Conservation (phyloP, 1,140 invertebrate genomes). For the Drosophila rhopaloa region DNA sequence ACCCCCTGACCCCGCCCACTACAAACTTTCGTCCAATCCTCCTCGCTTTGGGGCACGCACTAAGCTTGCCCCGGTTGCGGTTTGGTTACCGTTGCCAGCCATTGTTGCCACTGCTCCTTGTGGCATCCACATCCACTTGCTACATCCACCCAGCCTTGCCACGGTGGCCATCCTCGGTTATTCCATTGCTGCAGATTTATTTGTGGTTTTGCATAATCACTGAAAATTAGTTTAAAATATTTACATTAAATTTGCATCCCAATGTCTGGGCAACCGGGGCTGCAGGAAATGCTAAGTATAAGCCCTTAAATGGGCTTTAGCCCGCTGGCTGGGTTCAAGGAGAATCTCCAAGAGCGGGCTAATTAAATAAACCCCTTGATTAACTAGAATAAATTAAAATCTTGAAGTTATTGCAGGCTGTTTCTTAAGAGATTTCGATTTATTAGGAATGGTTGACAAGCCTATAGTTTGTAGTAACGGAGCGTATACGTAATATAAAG, state of each 20-base stretch:
- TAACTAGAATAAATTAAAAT: slow-evolving; percentile 21
- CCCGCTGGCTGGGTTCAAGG: slow-evolving; percentile 5
- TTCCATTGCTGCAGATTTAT: slow-evolving; percentile 79
- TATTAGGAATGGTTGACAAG: neutral
- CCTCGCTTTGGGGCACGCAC: slow-evolving; percentile 49
- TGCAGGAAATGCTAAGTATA: slow-evolving; percentile 33
- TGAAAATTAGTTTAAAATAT: slow-evolving; percentile 81
- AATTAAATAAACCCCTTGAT: slow-evolving; percentile 31
- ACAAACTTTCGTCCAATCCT: slow-evolving; percentile 13
- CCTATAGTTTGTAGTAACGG: too few species aligned
- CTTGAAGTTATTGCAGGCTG: neutral
- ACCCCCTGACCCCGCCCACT: slow-evolving; percentile 6
- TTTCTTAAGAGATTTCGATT: neutral
- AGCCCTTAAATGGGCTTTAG: slow-evolving; percentile 42
- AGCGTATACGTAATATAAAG: neutral
- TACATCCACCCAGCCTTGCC: neutral
- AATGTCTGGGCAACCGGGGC: slow-evolving; percentile 45
- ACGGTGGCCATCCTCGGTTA: slow-evolving; percentile 35
- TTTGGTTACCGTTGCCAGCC: slow-evolving; percentile 37
- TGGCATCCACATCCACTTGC: slow-evolving; percentile 8
- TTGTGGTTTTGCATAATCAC: slow-evolving; percentile 82
- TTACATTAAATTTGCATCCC: slow-evolving; percentile 79
- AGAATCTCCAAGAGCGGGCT: slow-evolving; percentile 1
- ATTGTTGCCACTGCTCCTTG: slow-evolving; percentile 28
- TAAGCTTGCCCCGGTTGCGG: slow-evolving; percentile 45